A percentile compares a stretch with the other conserved stretches of the same genome.
Evolutionary conservation across 2,888 invertebrate genomes (phyloP).

Genomic region (Choreutis nemorana): DNA sequence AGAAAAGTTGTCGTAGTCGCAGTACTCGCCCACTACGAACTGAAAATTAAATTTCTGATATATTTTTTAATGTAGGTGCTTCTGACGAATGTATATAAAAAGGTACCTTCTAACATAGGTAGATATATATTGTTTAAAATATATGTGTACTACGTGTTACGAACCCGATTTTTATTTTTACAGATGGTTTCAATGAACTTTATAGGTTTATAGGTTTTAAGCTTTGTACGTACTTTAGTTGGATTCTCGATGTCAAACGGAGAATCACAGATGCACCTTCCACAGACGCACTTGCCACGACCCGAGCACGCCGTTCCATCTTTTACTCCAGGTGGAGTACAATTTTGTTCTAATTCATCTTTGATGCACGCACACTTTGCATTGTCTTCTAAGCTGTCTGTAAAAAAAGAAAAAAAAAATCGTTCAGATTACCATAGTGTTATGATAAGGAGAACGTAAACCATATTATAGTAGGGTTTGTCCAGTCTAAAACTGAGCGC

Average conservation of each 20-base stretch:
- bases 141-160: too few relatives aligned
- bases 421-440: neutral
- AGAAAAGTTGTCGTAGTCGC: constrained; percentile 54
- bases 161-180: too few relatives aligned
- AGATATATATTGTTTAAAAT: too few relatives aligned
- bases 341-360: constrained; percentile 24
- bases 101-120: too few relatives aligned
- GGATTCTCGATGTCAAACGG: constrained; percentile 28
- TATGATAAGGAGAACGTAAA: too few relatives aligned
- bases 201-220: too few relatives aligned
- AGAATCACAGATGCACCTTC: constrained; percentile 39
- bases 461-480: too few relatives aligned
- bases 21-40: constrained; percentile 48
- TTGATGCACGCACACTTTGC: constrained; percentile 39
- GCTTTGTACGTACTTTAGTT: constrained; percentile 36
- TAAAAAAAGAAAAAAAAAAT: constrained; percentile 9
- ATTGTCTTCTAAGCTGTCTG: constrained; percentile 43
- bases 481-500: too few relatives aligned
- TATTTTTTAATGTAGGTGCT: too few relatives aligned
- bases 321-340: constrained; percentile 27
- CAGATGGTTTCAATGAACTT: too few relatives aligned
- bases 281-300: constrained; percentile 43
- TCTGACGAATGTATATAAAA: too few relatives aligned
- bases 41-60: constrained; percentile 18
- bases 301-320: constrained; percentile 34